Percentiles rank a stretch among this genome's conserved stretches.
Evolutionary conservation across 2,113 vertebrate genomes (phyloP).

Genomic region (Dipodomys spectabilis): DNA sequence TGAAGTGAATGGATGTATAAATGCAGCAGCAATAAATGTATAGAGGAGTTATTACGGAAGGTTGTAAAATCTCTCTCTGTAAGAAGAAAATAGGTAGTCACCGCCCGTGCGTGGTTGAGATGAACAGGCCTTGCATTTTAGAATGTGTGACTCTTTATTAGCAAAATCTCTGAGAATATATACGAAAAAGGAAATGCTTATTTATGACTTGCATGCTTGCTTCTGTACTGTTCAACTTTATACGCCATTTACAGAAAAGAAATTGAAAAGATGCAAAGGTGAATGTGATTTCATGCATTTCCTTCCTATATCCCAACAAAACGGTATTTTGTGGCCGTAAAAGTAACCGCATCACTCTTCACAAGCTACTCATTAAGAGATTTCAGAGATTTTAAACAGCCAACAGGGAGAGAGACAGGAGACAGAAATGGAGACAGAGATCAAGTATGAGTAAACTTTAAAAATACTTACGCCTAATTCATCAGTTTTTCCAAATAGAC

Average conservation of each 20-base stretch:
- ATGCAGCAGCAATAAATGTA: background rate
- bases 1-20: conserved; percentile 40
- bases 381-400: background rate
- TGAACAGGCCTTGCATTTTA: background rate
- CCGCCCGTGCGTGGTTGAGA: background rate
- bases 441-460: background rate
- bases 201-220: background rate
- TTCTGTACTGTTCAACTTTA: conserved; percentile 18
- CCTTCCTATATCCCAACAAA: background rate
- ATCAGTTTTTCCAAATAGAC: background rate
- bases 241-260: background rate
- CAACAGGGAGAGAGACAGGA: background rate
- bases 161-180: background rate
- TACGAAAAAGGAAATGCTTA: background rate
- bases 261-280: background rate
- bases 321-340: background rate
- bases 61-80: conserved; percentile 10
- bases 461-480: background rate
- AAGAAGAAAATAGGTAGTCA: background rate
- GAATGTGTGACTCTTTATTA: background rate
- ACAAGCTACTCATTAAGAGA: background rate
- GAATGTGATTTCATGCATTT: conserved; percentile 22
- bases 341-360: background rate
- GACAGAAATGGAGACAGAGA: background rate
- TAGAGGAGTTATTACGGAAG: conserved; percentile 11